Evolutionary conservation across 2,888 invertebrate genomes (phyloP).

Genomic region (Lypha dubia): DNA sequence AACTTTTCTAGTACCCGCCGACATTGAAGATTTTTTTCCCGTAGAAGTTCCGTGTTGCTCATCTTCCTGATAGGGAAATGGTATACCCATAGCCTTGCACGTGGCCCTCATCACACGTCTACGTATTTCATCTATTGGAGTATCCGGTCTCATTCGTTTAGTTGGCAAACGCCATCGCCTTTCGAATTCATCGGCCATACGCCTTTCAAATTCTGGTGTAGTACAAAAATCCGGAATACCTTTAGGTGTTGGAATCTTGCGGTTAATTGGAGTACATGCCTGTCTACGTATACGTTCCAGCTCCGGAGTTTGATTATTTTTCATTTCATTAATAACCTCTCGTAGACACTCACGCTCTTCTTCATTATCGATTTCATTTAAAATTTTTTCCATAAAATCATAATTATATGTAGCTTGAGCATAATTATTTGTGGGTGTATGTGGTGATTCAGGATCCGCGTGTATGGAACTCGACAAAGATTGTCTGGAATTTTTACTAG

Average conservation of each 20-base stretch:
- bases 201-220: slow-evolving; percentile 81
- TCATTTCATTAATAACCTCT: slow-evolving; percentile 80
- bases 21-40: slow-evolving; percentile 32
- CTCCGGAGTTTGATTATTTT: slow-evolving; percentile 81
- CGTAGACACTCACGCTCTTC: slow-evolving; percentile 80
- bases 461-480: slow-evolving; percentile 45
- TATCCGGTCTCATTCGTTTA: slow-evolving; percentile 79
- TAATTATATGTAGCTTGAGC: slow-evolving; percentile 75
- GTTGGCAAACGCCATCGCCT: slow-evolving; percentile 81
- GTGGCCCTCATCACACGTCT: slow-evolving; percentile 79
- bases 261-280: slow-evolving; percentile 81
- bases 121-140: slow-evolving; percentile 80
- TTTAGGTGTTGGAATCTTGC: slow-evolving; percentile 76
- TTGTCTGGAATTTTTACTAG: slow-evolving; percentile 59
- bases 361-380: slow-evolving; percentile 79
- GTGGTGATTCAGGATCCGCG: slow-evolving; percentile 77
- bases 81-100: slow-evolving; percentile 80
- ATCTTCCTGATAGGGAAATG: slow-evolving; percentile 72
- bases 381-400: slow-evolving; percentile 78
- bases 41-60: slow-evolving; percentile 65
- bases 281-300: slow-evolving; percentile 80
- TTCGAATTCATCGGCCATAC: slow-evolving; percentile 82
- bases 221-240: slow-evolving; percentile 82
- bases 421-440: slow-evolving; percentile 79
- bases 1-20: slow-evolving; percentile 22